Evolutionary conservation across 1,140 invertebrate genomes (phyloP).

Genomic region (Meloidogyne exigua): DNA sequence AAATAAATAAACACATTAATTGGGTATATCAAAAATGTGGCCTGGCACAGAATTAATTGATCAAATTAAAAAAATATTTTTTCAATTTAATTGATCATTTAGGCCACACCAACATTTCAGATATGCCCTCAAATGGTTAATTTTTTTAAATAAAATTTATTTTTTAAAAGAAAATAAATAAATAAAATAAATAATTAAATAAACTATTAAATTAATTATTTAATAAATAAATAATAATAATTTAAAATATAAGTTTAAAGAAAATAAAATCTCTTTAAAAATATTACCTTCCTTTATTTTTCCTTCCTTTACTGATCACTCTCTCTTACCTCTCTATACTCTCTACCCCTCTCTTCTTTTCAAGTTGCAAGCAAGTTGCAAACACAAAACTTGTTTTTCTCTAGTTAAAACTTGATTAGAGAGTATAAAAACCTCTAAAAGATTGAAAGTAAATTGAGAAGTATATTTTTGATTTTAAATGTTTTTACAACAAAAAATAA

Average conservation of each 20-base stretch:
- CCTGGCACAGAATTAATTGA: constrained; percentile 8
- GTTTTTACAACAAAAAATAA: background rate
- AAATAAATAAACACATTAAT: constrained; percentile 3
- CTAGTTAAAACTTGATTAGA: background rate
- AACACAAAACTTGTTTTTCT: background rate
- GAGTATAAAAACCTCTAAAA: background rate
- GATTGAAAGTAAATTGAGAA: background rate
- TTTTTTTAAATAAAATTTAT: too few relatives aligned
- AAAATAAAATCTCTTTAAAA: background rate
- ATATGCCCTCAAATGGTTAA: constrained; percentile 17
- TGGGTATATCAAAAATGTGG: constrained; percentile 30
- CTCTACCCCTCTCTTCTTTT: background rate
- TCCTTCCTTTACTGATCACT: background rate
- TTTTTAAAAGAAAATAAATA: too few relatives aligned
- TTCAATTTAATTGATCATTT: background rate
- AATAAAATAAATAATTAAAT: background rate
- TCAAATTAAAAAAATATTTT: background rate
- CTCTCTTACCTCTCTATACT: background rate
- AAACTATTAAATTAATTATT: too few relatives aligned
- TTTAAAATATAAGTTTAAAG: background rate
- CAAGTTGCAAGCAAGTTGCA: background rate
- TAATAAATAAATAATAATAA: too few relatives aligned
- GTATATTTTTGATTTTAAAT: background rate
- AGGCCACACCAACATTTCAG: constrained; percentile 36
- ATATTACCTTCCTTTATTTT: too few relatives aligned